Evolutionary conservation across 2,888 invertebrate species (phyloP).

Genomic region (Gandaritis pyraliata): DNA sequence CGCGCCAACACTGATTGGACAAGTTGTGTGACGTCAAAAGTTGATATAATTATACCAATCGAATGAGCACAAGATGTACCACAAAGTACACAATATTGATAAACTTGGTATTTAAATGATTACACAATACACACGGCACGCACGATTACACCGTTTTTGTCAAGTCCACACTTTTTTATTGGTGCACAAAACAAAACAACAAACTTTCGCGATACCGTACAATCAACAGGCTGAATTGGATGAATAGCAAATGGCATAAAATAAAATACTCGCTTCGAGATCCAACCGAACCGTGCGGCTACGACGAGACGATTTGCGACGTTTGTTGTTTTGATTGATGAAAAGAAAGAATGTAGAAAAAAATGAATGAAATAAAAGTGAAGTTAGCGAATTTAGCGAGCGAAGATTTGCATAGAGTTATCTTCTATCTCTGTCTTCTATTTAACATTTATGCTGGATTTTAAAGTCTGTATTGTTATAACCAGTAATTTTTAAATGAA

Average conservation of each 20-base stretch:
- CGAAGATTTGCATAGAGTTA: background rate
- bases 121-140: conserved; percentile 64
- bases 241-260: too few species aligned
- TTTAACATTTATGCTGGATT: background rate
- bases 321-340: conserved; percentile 57
- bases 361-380: conserved; percentile 58
- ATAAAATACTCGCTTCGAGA: too few species aligned
- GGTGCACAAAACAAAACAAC: conserved; percentile 25
- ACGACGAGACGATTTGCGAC: conserved; percentile 50
- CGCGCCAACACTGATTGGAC: conserved; percentile 74
- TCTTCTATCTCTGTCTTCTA: conserved; percentile 16
- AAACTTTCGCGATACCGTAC: conserved; percentile 25
- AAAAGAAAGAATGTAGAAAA: conserved; percentile 44
- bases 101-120: conserved; percentile 48
- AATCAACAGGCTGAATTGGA: conserved; percentile 50
- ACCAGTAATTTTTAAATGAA: too few species aligned
- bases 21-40: conserved; percentile 75
- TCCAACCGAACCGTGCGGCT: conserved; percentile 51
- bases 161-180: conserved; percentile 15
- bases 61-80: conserved; percentile 55
- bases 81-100: conserved; percentile 39
- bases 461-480: too few species aligned
- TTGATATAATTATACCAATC: conserved; percentile 69
- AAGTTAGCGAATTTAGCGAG: conserved; percentile 53
- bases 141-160: conserved; percentile 49